phyloP scores from a whole-genome alignment of 1,140 invertebrate species.

The Neodiprion virginianus region DNA sequence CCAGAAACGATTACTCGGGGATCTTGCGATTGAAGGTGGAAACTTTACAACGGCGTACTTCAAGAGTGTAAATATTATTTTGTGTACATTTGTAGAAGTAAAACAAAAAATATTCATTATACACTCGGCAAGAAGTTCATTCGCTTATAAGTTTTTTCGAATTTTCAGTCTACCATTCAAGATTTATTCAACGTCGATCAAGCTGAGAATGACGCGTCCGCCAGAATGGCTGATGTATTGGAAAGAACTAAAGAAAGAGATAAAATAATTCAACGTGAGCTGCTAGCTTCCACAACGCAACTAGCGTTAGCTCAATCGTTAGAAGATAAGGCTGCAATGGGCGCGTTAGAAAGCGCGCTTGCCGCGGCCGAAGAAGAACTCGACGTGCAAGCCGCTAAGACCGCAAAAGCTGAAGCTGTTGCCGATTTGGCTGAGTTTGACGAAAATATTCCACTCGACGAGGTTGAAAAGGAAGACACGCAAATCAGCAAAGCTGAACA shows the following conservation, averaged over 20 bases:
- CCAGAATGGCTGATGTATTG: constrained; percentile 70
- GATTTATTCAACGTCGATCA: constrained; percentile 88
- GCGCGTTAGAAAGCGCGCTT: constrained; percentile 81
- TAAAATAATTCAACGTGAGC: constrained; percentile 44
- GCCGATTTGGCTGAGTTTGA: constrained; percentile 96
- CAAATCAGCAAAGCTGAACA: constrained; percentile 83
- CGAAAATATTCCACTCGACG: constrained; percentile 92
- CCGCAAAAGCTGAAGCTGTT: constrained; percentile 89
- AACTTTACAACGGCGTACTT: constrained; percentile 99
- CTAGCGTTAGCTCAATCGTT: constrained; percentile 26
- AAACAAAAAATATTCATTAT: constrained; percentile 19
- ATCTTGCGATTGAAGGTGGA: constrained; percentile 98
- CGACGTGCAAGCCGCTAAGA: constrained; percentile 89
- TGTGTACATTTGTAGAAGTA: constrained; percentile 7
- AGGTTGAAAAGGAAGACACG: constrained; percentile 67
- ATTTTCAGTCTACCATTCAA: constrained; percentile 83
- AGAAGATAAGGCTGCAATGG: constrained; percentile 70
- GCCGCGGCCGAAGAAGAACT: constrained; percentile 94
- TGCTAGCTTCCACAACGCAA: constrained; percentile 22
- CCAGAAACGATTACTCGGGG: constrained; percentile 94
- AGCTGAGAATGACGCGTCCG: constrained; percentile 66
- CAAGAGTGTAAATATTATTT: constrained; percentile 76
- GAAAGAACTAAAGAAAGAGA: constrained; percentile 62
- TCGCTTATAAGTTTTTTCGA: constrained; percentile 25
- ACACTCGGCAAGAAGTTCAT: not conserved